Conservation (phyloP, 2,797 vertebrate genomes). For the Halcyon chelicuti region DNA sequence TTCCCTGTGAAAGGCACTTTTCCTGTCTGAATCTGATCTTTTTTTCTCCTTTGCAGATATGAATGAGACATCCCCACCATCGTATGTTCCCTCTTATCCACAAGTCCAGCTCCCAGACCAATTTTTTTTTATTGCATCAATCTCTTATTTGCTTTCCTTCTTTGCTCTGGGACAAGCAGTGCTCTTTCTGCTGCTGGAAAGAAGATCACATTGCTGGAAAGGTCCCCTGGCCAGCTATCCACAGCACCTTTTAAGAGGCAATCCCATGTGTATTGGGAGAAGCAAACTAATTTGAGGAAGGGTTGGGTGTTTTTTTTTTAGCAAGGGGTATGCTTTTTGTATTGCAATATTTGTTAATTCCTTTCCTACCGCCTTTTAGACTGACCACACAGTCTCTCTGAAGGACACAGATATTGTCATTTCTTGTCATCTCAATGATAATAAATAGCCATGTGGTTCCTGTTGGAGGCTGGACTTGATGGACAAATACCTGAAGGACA, state of each 20-base stretch:
- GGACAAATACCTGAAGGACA: not conserved
- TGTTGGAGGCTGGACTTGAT: not conserved
- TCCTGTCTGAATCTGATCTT: not conserved
- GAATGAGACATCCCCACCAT: not conserved
- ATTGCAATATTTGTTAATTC: not conserved
- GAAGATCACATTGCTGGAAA: not conserved
- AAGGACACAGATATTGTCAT: not conserved
- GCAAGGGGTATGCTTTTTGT: not conserved
- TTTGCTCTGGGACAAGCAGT: not conserved
- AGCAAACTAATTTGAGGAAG: not conserved
- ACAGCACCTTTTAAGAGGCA: not conserved
- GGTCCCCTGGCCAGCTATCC: not conserved
- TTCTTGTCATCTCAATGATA: not conserved
- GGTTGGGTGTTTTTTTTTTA: rapidly evolving
- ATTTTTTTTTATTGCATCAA: not conserved
- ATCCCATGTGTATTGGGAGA: rapidly evolving
- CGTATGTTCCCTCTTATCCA: not conserved
- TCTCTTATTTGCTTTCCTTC: not conserved
- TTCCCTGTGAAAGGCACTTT: not conserved
- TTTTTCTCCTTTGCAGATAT: not conserved
- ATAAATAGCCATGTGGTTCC: not conserved
- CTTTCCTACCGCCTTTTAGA: not conserved
- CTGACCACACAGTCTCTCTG: not conserved
- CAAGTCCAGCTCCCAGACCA: not conserved
- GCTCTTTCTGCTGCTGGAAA: not conserved